A percentile compares a stretch with the other conserved stretches of the same genome.
Evolutionary conservation across 2,113 vertebrate species (phyloP).

Genomic region (Antigone vipio): DNA sequence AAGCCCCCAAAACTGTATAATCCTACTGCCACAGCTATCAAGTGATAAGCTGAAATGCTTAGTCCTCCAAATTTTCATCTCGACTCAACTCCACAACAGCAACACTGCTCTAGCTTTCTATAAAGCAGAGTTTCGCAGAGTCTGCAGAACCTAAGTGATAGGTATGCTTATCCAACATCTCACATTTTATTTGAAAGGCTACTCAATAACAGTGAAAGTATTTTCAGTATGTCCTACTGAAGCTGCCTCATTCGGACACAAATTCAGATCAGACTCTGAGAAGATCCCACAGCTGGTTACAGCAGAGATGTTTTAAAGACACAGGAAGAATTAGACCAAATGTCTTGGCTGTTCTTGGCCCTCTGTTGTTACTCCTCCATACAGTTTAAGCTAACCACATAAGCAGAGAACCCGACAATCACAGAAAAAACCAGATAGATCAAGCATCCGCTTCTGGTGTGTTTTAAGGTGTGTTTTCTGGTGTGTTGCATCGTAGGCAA

Average conservation of each 20-base stretch:
- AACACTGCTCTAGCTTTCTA: background rate
- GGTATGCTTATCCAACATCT: rapidly evolving
- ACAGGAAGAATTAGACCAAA: rapidly evolving
- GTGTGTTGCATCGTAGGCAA: rapidly evolving
- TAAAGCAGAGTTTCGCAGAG: background rate
- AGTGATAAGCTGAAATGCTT: background rate
- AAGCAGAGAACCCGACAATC: background rate
- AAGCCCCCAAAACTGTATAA: no score
- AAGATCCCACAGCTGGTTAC: background rate
- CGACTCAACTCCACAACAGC: background rate
- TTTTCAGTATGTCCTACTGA: rapidly evolving
- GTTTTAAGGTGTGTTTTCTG: no score
- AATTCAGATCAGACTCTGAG: background rate
- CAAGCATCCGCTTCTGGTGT: rapidly evolving
- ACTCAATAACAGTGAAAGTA: background rate
- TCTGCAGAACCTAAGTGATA: rapidly evolving
- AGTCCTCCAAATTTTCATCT: background rate
- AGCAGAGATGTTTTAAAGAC: background rate
- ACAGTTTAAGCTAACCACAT: background rate
- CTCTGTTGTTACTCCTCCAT: background rate
- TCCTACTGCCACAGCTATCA: background rate
- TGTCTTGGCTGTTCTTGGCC: background rate
- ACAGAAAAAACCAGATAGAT: rapidly evolving
- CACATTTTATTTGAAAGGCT: background rate
- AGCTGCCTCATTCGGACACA: background rate